Percentiles rank a stretch among this genome's conserved stretches.
Conservation (phyloP, 2,113 vertebrate genomes). For the Alethe diademata region DNA sequence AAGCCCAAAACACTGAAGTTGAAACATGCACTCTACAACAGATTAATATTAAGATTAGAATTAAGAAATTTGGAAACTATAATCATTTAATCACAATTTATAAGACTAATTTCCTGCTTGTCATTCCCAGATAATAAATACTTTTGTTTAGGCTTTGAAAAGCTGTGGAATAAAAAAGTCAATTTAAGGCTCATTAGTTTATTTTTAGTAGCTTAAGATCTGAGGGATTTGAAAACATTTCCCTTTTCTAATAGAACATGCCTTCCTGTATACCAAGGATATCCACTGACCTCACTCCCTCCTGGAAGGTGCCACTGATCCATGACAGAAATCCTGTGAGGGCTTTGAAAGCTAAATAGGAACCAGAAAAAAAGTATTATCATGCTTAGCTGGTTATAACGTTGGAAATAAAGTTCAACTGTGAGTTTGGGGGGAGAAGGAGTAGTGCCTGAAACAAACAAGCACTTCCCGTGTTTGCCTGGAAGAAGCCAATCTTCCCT, state of each 20-base stretch:
- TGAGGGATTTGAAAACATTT: slow-evolving; percentile 78
- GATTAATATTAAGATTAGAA: slow-evolving; percentile 72
- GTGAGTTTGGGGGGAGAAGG: slow-evolving; percentile 65
- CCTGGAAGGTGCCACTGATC: slow-evolving; percentile 81
- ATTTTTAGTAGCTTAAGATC: slow-evolving; percentile 84
- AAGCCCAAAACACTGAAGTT: not conserved
- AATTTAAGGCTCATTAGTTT: slow-evolving; percentile 83
- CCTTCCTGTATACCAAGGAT: slow-evolving; percentile 82
- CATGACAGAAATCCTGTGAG: slow-evolving; percentile 79
- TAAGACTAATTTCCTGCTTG: slow-evolving; percentile 79
- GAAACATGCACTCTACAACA: slow-evolving; percentile 57
- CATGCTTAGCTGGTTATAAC: slow-evolving; percentile 76
- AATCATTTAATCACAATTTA: slow-evolving; percentile 72
- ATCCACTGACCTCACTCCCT: slow-evolving; percentile 80
- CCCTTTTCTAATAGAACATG: slow-evolving; percentile 80
- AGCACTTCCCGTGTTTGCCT: slow-evolving; percentile 81
- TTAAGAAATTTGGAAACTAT: slow-evolving; percentile 72
- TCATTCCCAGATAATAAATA: slow-evolving; percentile 81
- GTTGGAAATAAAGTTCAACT: slow-evolving; percentile 74
- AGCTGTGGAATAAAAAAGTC: slow-evolving; percentile 62
- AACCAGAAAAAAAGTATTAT: slow-evolving; percentile 73
- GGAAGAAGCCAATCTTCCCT: slow-evolving; percentile 76
- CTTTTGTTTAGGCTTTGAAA: slow-evolving; percentile 76
- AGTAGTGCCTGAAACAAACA: slow-evolving; percentile 77
- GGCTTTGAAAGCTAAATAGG: slow-evolving; percentile 75